Evolutionary conservation across 2,888 invertebrate genomes (phyloP), one percentile per base, ranked within the genome.

Genomic region (Lasioglossum zephyrum): DNA sequence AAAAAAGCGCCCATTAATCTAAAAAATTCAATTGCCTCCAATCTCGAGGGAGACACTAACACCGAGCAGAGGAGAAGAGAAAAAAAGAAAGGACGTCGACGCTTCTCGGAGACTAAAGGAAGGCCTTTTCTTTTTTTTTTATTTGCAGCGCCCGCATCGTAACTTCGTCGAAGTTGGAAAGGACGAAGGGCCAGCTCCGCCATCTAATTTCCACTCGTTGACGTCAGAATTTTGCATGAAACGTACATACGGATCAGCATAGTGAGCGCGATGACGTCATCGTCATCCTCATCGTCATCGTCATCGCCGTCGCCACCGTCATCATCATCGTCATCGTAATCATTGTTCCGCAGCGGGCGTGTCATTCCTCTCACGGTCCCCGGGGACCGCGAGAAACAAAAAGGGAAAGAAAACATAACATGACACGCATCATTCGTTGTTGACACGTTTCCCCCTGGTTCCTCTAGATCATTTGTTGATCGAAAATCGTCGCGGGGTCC

Each of bases 91-190:
- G 6, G 26, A 26, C 11, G 5, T 66, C 8, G n/a, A 36, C 2
- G 26, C 36, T 47, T 66, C 41, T 31, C 26, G 4, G 1, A 0
- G 26, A 26, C 5, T 57, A 77, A 44, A 49, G 22, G 16, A 26
- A n/a, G 4, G 41, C 26, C 72, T n/a, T 79, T 36, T 31, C 39
- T 66, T 31, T 66, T 31, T 26, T 57, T 72, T 81, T 73, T 36
- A 26, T 77, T 92, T 91, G 11, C 92, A 94, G 94, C 94, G 63
- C 93, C 94, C 72, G 92, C 93, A 79, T 94, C 94, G 93, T 94
- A 94, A 94, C 90, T 92, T 81, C 84, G 82, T 81, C 84, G 83
- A 81, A 87, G 78, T 78, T 70, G 83, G 70, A 86, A 82, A 60
- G 84, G 79, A 78, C 85, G 81, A 86, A 82, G 63, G 80, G 77